Base-by-base conservation (phyloP, 1,140 invertebrate genomes). In the Sinella curviseta region DNA sequence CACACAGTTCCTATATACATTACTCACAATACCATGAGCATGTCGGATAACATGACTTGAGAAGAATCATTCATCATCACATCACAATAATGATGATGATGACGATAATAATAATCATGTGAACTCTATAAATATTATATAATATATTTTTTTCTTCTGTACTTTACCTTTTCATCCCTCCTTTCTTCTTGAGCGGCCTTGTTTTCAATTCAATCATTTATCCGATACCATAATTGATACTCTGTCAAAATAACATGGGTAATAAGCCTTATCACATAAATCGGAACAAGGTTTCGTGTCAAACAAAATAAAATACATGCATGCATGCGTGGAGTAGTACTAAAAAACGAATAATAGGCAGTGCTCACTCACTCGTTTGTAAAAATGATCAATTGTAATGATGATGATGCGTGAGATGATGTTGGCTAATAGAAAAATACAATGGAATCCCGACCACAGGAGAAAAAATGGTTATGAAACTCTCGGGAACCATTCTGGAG, bases 221-320 rank as follows among this genome's bases (percentile, higher is more conserved):
- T 33, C 65, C 24, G 12, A 33, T 31, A 70, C 1, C 31, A n/a
- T 70, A 70, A 70, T 70, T 70, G 65, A 70, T 70, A 70, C 31
- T 70, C 65, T 70, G 65, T 70, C 65, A 70, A 70, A 70, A 70
- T 70, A 70, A 70, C 65, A 70, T 70, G 28, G 65, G 65, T 70
- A 70, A 31, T 70, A 70, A 2, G 65, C 8, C 65, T 70, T 70
- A 70, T 70, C 65, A 30, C 31, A 31, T 70, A 14, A 70, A 70
- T 31, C 26, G 65, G 24, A 70, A 31, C 30, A 70, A 70, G 31
- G 2, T 30, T 70, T 70, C 30, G 28, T 8, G 26, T 70, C 65
- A 30, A 48, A 20, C 39, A 8, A 48, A 48, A 12, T 48, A 12
- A 48, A 20, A 8, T 12, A 48, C 20, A 12, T 48, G 39, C 8